Evolutionary conservation across 2,797 vertebrate species (phyloP), one percentile per base, ranked within the genome.

Genomic region (Sarcoramphus papa): DNA sequence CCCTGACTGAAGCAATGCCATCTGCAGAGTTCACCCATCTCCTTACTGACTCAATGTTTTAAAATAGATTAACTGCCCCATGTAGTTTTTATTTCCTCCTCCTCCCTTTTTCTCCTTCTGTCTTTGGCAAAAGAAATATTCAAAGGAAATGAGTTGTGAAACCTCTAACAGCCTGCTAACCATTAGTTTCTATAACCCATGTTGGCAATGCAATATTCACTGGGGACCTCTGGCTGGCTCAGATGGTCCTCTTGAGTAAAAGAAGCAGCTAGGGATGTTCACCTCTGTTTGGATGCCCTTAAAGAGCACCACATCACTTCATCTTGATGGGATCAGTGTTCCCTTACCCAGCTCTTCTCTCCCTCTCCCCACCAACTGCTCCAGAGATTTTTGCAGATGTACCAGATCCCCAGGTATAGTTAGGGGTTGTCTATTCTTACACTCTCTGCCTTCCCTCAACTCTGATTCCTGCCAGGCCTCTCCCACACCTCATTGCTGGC

Each of bases 131-230:
- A 85, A 95, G 9, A 94, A 94, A 54, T 74, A 78, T 73, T 74
- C 40, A 83, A 76, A 95, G 68, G n/a, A 94, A 95, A 92, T 74
- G 14, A 91, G 56, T 79, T 90, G 79, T 86, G 85, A 97, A 94
- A 87, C 65, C 51, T 92, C 89, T 92, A 85, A 93, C 65, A 90
- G 59, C 37, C 82, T 94, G 75, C 74, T 94, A 93, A 88, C 20
- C 31, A 84, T 78, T 93, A 90, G 25, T 54, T 92, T 84, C 76
- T 83, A 22, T 84, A 94, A 88, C 13, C 28, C 47, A 25, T 64
- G 23, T 8, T 92, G 69, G 54, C 60, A 91, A 88, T 48, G 33
- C 33, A 85, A 3, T 77, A 57, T 77, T 85, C 53, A 53, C 31
- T 25, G 35, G 35, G 63, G 67, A 83, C 19, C 8, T 82, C 50